Conservation (phyloP, 1,140 invertebrate species). For the Cydia amplana region DNA sequence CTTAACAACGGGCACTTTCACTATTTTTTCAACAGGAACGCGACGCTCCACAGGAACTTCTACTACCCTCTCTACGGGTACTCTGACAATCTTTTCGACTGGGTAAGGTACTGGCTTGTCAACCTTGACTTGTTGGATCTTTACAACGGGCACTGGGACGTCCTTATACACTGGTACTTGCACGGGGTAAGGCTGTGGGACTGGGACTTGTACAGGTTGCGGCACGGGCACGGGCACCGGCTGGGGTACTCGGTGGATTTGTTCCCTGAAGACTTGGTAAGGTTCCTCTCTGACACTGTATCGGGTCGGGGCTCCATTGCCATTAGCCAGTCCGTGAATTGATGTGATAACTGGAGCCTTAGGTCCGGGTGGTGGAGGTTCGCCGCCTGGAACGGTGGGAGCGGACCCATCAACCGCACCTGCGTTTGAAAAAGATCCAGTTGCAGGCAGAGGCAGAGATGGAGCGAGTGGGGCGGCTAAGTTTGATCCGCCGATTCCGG, state of each 20-base stretch:
- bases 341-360: conserved; percentile 68
- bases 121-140: conserved; percentile 70
- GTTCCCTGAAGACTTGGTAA: conserved; percentile 65
- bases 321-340: conserved; percentile 68
- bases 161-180: conserved; percentile 71
- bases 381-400: conserved; percentile 39
- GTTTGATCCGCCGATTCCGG: not conserved
- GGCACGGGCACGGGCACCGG: conserved; percentile 68
- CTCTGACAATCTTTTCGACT: conserved; percentile 72
- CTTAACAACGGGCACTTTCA: conserved; percentile 68
- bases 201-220: conserved; percentile 65
- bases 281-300: conserved; percentile 65
- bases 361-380: conserved; percentile 53
- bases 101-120: conserved; percentile 75
- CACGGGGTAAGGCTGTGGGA: conserved; percentile 75
- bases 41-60: conserved; percentile 68
- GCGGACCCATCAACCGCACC: conserved; percentile 15
- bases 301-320: conserved; percentile 63
- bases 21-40: conserved; percentile 70
- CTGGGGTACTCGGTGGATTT: conserved; percentile 67
- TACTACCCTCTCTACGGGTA: conserved; percentile 69
- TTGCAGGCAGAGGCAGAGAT: conserved; percentile 10
- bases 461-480: not conserved
- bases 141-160: conserved; percentile 69
- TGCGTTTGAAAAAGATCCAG: not conserved